These are phyloP conservation scores for Pachyramphus minor DNA, from an alignment of 2,113 vertebrate genomes.

Conservation along the genomic window DNA sequence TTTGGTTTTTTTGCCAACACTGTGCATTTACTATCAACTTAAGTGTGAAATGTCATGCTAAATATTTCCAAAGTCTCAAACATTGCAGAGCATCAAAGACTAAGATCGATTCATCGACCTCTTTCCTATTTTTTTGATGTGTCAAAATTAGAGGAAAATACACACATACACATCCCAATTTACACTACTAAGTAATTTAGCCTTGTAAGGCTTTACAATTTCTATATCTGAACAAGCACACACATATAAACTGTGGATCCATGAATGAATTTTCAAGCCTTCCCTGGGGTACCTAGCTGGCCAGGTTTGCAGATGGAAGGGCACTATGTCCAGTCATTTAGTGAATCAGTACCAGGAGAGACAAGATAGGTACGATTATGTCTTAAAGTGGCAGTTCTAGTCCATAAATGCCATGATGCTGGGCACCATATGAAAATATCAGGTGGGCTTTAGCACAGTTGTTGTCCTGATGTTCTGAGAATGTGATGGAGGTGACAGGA, in stretches of 20 bases:
- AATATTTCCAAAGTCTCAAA: background rate
- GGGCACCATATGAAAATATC: background rate
- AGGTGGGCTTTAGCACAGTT: background rate
- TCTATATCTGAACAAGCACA: background rate
- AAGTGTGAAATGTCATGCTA: background rate
- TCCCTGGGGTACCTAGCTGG: background rate
- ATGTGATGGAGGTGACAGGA: background rate
- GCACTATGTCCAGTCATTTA: background rate
- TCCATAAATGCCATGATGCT: background rate
- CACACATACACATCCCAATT: background rate
- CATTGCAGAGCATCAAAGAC: background rate
- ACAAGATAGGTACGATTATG: accelerated
- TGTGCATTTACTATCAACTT: background rate
- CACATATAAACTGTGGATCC: background rate
- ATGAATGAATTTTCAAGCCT: background rate
- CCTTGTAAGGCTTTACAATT: background rate
- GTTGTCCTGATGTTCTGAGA: background rate
- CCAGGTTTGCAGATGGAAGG: background rate
- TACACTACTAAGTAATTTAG: background rate
- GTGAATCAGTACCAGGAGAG: background rate
- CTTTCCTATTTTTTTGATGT: background rate
- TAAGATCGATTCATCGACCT: background rate
- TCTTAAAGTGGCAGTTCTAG: background rate
- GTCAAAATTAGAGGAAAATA: background rate
- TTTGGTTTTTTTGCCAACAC: background rate